Evolutionary conservation across 2,888 invertebrate genomes (phyloP), one percentile per base, ranked within the genome.

Genomic region (Beris morrisii): DNA sequence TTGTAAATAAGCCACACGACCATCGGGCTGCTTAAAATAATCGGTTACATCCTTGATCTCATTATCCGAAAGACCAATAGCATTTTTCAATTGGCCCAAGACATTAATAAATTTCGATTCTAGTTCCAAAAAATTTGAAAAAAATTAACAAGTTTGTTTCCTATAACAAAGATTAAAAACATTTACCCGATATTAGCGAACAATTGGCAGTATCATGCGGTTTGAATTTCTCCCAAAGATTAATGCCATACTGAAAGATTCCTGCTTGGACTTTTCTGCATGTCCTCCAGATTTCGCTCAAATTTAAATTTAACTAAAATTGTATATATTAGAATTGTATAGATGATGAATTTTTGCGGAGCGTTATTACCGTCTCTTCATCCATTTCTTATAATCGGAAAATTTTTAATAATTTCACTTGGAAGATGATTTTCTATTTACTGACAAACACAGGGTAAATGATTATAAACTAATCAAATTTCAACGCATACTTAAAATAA

Each of bases 251-350:
- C 70, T 89, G 86, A 80, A 89, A 90, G 66, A 87, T 85, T 4
- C 89, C 88, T 13, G 88, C 87, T 70, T 90, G 87, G 76, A 92
- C 89, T 84, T 91, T 92, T 80, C 91, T 90, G 81, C 90, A 91
- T 30, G 88, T 88, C 75, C 89, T 85, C 91, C 91, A 91, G 64
- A 91, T 86, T 78, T 89, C 88, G 55, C 86, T 84, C 69, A 90
- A 80, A 65, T 70, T 73, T 59, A 70, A 38, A 48, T 73, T 68
- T 66, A 70, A 44, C 61, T 61, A 6, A 2, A 43, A 38, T 32
- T 22, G 1, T 22, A 22, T 22, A 3, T 2, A 22, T 22, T 22
- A 22, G 22, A 22, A 22, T 2, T 22, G 22, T 22, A 22, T n/a
- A n/a, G n/a, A n/a, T 22, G 22, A 22, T 13, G 7, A 48, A 4